Evolutionary conservation across 2,113 vertebrate genomes (phyloP), one percentile per base, ranked within the genome.

Genomic region (Pomatostomus ruficeps): DNA sequence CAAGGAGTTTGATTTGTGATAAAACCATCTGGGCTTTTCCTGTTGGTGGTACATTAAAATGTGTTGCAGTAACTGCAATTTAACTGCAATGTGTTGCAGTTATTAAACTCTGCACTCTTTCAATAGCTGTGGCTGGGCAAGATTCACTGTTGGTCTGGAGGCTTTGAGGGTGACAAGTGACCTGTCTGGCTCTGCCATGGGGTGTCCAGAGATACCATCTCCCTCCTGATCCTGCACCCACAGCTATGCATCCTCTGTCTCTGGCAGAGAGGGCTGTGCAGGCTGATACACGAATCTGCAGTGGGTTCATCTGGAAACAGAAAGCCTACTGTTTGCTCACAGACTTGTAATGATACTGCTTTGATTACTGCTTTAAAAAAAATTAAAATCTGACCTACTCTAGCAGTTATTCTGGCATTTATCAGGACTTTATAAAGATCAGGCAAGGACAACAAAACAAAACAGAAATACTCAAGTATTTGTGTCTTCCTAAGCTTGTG

Each of bases 171-270:
- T 46, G 33, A 20, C 0, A 2, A 46, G 58, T 23, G 40, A 14
- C 18, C 9, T 75, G 15, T 48, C 31, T 52, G 42, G 11, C 14
- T 89, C 28, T 46, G 59, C 55, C 2, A 0, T 2, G 10, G 38
- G 15, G 5, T 61, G 14, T 42, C 79, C 59, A 31, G 42, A 54
- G 24, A 17, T 42, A 24, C 24, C 61, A 25, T n/a, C 19, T 8
- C 18, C 7, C 10, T 18, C 10, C 33, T 45, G 46, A 16, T 88
- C 25, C 78, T 26, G 35, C 0, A 1, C 5, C 43, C 15, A 8
- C 0, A 0, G 31, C 70, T 65, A 24, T 57, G 54, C 36, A 45
- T 28, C 31, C 7, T 1, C 29, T 40, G 16, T 29, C 52, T 58
- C 26, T 62, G 45, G 26, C 67, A 71, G 61, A 20, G 33, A 43